Percentiles rank a stretch among this genome's conserved stretches.
These are phyloP conservation scores for Arge pagana DNA, from an alignment of 2,888 invertebrate species.

Conservation along the genomic window DNA sequence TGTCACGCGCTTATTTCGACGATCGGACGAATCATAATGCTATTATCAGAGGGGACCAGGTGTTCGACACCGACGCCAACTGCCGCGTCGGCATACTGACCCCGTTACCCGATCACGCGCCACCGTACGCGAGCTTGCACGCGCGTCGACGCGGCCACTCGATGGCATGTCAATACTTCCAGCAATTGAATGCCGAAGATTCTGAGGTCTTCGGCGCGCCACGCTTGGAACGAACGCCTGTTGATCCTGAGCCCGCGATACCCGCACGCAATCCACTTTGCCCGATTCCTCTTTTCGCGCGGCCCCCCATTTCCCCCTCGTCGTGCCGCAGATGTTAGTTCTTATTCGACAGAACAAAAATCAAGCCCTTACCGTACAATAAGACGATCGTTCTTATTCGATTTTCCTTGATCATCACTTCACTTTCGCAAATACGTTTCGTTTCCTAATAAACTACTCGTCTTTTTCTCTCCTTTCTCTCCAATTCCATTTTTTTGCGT, in stretches of 20 bases:
- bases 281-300: no score
- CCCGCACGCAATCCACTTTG: not conserved
- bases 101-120: not conserved
- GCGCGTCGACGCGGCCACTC: slow-evolving; percentile 31
- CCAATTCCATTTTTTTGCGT: no score
- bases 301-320: no score
- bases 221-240: not conserved
- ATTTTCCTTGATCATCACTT: no score
- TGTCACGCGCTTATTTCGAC: slow-evolving; percentile 1
- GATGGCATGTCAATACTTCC: slow-evolving; percentile 31
- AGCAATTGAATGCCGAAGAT: slow-evolving; percentile 55
- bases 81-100: slow-evolving; percentile 11
- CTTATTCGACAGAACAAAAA: no score
- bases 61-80: not conserved
- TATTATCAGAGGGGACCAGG: slow-evolving; percentile 49
- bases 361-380: no score
- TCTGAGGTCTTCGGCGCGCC: slow-evolving; percentile 40
- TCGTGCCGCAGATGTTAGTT: no score
- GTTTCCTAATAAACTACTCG: no score
- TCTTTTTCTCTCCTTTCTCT: no score
- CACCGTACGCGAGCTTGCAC: not conserved
- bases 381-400: no score
- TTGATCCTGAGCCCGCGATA: not conserved
- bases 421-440: no score
- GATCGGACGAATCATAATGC: slow-evolving; percentile 46